Evolutionary conservation across 2,113 vertebrate species (phyloP), one percentile per base, ranked within the genome.

Genomic region (Sander lucioperca): DNA sequence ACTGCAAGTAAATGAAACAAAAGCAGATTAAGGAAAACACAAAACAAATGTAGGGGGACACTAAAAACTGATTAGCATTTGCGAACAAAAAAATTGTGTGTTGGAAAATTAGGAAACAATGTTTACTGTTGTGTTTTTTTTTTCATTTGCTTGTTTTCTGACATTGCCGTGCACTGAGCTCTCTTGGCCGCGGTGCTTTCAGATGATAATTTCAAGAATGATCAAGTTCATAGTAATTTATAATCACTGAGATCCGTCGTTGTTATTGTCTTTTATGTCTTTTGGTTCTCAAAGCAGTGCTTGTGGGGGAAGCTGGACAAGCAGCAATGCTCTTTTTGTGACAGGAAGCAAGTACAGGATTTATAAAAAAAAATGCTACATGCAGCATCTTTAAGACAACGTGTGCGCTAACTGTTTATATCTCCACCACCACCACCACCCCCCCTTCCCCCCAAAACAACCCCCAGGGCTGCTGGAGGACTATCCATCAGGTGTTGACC

Each of bases 401-500:
- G 33, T 58, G 13, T 76, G 68, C 18, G 65, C 54, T 76, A 25
- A 86, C 51, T 57, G 16, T 85, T 57, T 86, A 13, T 65, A 27
- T 70, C n/a, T 77, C 51, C 50, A 19, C 62, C n/a, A 2, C 25
- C 58, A 2, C 33, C 33, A 33, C 33, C 33, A 33, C 23, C 0
- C 53, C 53, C 51, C 5, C 50, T 3, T 30, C 6, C 51, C 64
- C 45, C 2, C 0, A 59, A 73, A 45, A 25, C 23, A 50, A 53
- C 45, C 90, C 76, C 4, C 95, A 99, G 98, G 97, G 96, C 96
- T 99, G 95, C 96, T 97, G 88, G 97, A 99, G 93, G 96, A 97
- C 94, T 96, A 97, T 92, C 96, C 96, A 82, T 97, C 96, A 94
- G 96, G 93, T 72, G 91, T 87, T 65, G 91, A 96, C 91, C 95